phyloP scores from a whole-genome alignment of 2,888 invertebrate species.

The Vannuccia rotundouncinata region DNA sequence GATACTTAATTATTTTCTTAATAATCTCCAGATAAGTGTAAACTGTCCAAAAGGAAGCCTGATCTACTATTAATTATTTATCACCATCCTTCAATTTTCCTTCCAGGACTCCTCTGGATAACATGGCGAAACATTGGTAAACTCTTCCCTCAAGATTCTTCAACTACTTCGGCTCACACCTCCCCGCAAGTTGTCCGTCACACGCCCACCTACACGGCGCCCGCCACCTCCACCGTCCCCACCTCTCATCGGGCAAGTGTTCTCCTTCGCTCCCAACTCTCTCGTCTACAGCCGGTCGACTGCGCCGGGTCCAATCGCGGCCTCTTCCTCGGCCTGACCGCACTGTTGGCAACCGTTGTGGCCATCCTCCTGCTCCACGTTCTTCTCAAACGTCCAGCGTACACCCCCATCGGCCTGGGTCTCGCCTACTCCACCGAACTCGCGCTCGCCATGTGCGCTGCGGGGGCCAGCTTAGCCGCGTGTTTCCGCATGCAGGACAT shows the following conservation, averaged over 20 bases:
- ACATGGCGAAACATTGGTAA: conserved; percentile 90
- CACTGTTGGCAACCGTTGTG: conserved; percentile 62
- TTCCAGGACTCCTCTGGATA: conserved; percentile 82
- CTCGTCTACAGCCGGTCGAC: conserved; percentile 58
- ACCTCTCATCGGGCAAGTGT: not conserved
- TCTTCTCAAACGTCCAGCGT: conserved; percentile 67
- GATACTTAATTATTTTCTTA: no score
- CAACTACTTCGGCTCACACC: not conserved
- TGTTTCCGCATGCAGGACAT: conserved; percentile 65
- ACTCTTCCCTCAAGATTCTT: not conserved
- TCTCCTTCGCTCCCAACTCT: not conserved
- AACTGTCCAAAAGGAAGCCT: no score
- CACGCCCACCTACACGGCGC: not conserved
- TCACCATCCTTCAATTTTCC: conserved; percentile 57
- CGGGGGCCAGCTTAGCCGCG: conserved; percentile 78
- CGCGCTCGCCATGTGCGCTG: conserved; percentile 75
- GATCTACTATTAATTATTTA: no score
- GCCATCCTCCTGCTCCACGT: conserved; percentile 85
- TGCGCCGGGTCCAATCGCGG: conserved; percentile 86
- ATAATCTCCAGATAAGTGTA: no score
- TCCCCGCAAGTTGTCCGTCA: not conserved
- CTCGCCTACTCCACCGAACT: conserved; percentile 84
- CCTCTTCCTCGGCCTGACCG: conserved; percentile 65
- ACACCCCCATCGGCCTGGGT: conserved; percentile 74
- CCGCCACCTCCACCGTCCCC: not conserved